Conservation (phyloP, 2,797 vertebrate species). For the Esox masquinongy region DNA sequence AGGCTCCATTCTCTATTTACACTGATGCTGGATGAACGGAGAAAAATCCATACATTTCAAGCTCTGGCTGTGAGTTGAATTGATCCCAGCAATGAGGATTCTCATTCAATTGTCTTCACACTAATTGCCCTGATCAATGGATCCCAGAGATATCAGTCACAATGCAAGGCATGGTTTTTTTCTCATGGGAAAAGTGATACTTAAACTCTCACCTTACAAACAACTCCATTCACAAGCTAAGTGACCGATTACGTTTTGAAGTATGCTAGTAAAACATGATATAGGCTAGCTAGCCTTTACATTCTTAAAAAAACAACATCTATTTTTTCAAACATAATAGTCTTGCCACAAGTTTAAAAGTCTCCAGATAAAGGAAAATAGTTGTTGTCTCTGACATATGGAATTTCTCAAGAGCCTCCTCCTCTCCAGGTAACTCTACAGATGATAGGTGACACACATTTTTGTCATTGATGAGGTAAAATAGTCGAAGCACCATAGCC, state of each 20-base stretch:
- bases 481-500: constrained; percentile 50
- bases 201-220: background rate
- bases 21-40: background rate
- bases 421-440: constrained; percentile 25
- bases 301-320: background rate
- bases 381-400: background rate
- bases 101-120: constrained; percentile 37
- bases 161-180: background rate
- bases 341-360: background rate
- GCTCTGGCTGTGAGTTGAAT: constrained; percentile 30
- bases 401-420: background rate
- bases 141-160: constrained; percentile 48
- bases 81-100: constrained; percentile 45
- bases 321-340: background rate
- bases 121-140: constrained; percentile 44
- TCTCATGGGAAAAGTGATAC: background rate
- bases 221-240: background rate
- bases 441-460: constrained; percentile 47
- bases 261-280: background rate
- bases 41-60: background rate
- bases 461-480: constrained; percentile 42
- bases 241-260: background rate
- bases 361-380: background rate
- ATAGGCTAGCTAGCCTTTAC: background rate
- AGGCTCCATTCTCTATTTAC: background rate